Base-by-base conservation (phyloP, 2,797 vertebrate genomes). In the Novumbra hubbsi region DNA sequence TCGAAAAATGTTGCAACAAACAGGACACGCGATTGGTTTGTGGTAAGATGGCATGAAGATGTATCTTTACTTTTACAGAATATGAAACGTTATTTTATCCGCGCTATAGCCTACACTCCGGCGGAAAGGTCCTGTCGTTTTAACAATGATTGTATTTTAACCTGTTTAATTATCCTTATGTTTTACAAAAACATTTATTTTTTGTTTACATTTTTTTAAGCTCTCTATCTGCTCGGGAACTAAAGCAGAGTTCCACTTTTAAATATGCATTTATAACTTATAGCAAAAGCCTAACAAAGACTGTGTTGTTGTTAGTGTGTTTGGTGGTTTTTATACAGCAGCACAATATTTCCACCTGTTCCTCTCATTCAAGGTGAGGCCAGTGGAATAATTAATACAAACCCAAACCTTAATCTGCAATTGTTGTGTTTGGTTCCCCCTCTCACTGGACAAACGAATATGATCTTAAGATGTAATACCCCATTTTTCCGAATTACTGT, bases 391-490 rank as follows among this genome's bases (percentile, higher is more conserved):
- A 66, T 70, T 17, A 72, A n/a, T 17, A 32, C 48, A 27, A 67
- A 72, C n/a, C 41, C 48, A 27, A 67, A 72, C n/a, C 41, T 48
- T 66, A n/a, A n/a, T 45, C 63, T n/a, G 38, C 50, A 50, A 24
- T 28, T 55, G 24, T 49, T 72, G 50, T 21, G 9, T 45, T 63
- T 32, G 28, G 66, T 50, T 27, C 63, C 30, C 49, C 30, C 49
- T 27, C 64, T 62, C 48, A 49, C 24, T 57, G 49, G 63, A 38
- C 4, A 71, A 49, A 71, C 1, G 69, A 1, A 74, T 7, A 6
- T n/a, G 8, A 24, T 63, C 62, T 68, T 62, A 55, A 60, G 28
- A 38, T 70, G 68, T 70, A 66, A 70, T 21, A 69, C 45, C 48
- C 32, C 55, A 34, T 7, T 24, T 50, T n/a, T 12, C 55, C 30